A percentile compares a stretch with the other conserved stretches of the same genome.
phyloP scores from a whole-genome alignment of 2,113 vertebrate species.

The Cyanoramphus novaezelandiae region DNA sequence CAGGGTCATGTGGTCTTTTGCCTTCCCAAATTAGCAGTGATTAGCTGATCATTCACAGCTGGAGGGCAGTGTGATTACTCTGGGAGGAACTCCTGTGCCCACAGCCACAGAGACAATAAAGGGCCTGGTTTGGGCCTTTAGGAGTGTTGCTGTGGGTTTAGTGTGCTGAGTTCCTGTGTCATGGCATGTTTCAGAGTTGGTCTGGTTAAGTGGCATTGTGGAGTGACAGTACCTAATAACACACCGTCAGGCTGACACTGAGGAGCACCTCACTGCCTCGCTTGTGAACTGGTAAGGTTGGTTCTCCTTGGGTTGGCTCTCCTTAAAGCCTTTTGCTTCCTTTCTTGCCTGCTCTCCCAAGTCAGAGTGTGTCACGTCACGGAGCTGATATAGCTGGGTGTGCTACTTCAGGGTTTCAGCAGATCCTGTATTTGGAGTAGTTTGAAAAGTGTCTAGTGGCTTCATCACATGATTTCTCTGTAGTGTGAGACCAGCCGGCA shows the following conservation, averaged over 20 bases:
- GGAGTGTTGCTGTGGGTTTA: neutral
- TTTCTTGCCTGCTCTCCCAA: neutral
- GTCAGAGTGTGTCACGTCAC: neutral
- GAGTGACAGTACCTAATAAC: neutral
- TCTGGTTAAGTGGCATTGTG: neutral
- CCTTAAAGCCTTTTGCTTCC: neutral
- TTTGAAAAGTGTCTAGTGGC: slow-evolving; percentile 30
- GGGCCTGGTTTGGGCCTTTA: neutral
- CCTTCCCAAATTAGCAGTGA: neutral
- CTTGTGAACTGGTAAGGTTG: neutral
- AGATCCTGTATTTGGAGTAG: slow-evolving; percentile 47
- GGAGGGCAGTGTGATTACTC: neutral
- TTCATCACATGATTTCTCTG: slow-evolving; percentile 1
- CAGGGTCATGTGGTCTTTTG: neutral
- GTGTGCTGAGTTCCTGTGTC: neutral
- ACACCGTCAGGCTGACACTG: rapidly evolving
- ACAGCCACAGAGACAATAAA: neutral
- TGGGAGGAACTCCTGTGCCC: neutral
- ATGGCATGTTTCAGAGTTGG: neutral
- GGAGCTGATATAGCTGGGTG: slow-evolving; percentile 34
- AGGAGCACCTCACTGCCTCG: neutral
- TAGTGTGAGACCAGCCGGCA: slow-evolving; percentile 13
- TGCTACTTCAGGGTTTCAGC: slow-evolving; percentile 56
- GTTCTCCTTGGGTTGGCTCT: neutral
- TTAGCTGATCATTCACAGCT: neutral